These are phyloP conservation scores for Girardia tigrina DNA, from an alignment of 2,888 invertebrate genomes.

Conservation along the genomic window DNA sequence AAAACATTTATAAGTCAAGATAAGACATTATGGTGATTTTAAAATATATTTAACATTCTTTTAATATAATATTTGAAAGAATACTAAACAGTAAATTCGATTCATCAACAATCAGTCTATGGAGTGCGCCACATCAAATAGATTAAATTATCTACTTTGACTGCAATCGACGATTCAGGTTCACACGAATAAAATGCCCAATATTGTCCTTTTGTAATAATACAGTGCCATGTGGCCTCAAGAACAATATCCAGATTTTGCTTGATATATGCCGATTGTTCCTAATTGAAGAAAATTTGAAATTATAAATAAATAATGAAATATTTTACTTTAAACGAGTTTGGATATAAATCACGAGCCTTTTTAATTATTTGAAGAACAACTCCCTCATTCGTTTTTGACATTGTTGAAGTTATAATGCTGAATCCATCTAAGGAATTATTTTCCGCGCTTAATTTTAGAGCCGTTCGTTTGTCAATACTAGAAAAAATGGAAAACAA, in stretches of 20 bases:
- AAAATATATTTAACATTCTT: background rate
- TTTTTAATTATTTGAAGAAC: background rate
- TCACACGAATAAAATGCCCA: slow-evolving; percentile 3
- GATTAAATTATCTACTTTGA: background rate
- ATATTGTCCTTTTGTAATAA: slow-evolving; percentile 15
- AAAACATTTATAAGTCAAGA: too few relatives aligned
- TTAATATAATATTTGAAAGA: background rate
- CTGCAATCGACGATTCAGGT: background rate
- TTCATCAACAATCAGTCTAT: background rate
- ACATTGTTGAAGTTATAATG: background rate
- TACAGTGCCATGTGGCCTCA: background rate
- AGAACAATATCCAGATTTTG: background rate
- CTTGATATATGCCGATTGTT: slow-evolving; percentile 8
- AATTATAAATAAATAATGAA: background rate
- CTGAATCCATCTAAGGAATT: background rate
- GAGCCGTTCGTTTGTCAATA: slow-evolving; percentile 15
- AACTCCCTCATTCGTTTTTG: background rate
- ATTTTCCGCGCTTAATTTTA: background rate
- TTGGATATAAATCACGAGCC: background rate
- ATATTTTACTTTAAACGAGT: background rate
- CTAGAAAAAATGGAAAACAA: too few relatives aligned
- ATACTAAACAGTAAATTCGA: background rate
- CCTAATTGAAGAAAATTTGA: background rate
- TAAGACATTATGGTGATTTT: too few relatives aligned
- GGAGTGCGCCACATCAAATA: background rate